Percentiles rank a stretch among this genome's conserved stretches.
Conservation (phyloP, 2,888 invertebrate species). For the Leptogaster cylindrica region DNA sequence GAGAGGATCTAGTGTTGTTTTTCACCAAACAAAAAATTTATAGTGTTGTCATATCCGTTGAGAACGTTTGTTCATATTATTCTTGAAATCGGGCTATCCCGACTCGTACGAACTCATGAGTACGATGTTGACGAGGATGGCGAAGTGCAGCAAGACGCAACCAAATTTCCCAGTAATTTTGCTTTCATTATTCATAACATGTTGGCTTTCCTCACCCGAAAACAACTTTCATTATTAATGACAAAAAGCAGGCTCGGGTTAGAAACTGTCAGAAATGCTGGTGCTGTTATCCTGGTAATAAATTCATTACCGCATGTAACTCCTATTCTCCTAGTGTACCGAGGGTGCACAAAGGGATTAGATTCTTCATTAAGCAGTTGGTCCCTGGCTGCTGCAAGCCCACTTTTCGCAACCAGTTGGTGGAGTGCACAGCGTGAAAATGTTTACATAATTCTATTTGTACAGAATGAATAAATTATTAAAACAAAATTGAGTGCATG, state of each 20-base stretch:
- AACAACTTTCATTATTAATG: constrained; percentile 44
- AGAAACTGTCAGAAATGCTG: constrained; percentile 40
- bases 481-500: constrained; percentile 35
- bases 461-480: constrained; percentile 44
- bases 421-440: constrained; percentile 37
- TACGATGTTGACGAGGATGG: constrained; percentile 2
- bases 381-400: background rate
- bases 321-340: constrained; percentile 26
- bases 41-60: too few species aligned
- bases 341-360: constrained; percentile 13
- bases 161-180: constrained; percentile 28
- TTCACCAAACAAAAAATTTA: too few species aligned
- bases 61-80: too few species aligned
- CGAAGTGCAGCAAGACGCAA: constrained; percentile 8
- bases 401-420: background rate
- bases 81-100: too few species aligned
- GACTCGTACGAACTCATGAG: background rate
- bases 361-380: background rate
- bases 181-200: constrained; percentile 30
- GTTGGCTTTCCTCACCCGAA: constrained; percentile 18
- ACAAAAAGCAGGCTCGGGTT: constrained; percentile 43
- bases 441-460: constrained; percentile 45
- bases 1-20: too few species aligned
- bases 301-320: constrained; percentile 43
- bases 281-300: constrained; percentile 44